Evolutionary conservation across 1,140 invertebrate genomes (phyloP).

Genomic region (Drosophila busckii): DNA sequence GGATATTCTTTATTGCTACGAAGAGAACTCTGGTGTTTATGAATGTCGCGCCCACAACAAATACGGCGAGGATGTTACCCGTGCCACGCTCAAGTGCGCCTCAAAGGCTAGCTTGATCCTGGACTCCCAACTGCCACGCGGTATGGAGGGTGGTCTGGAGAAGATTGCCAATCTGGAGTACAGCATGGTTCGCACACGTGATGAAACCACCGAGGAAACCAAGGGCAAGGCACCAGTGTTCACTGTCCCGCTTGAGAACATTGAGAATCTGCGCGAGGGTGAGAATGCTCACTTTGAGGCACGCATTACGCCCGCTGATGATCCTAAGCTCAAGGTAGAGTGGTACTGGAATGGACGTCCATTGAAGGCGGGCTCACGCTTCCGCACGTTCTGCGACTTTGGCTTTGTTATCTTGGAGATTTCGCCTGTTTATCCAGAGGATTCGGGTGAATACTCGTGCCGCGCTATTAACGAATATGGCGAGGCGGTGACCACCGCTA

Average conservation of each 20-base stretch:
- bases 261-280: slow-evolving; percentile 91
- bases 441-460: slow-evolving; percentile 95
- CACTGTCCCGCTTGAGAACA: slow-evolving; percentile 92
- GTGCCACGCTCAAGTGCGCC: slow-evolving; percentile 90
- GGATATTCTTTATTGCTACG: slow-evolving; percentile 97
- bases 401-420: slow-evolving; percentile 97
- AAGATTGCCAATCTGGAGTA: slow-evolving; percentile 96
- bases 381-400: slow-evolving; percentile 96
- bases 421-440: slow-evolving; percentile 95
- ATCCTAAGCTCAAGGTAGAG: slow-evolving; percentile 96
- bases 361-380: slow-evolving; percentile 91
- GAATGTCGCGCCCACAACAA: slow-evolving; percentile 95
- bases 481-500: slow-evolving; percentile 94
- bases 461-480: slow-evolving; percentile 93
- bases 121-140: slow-evolving; percentile 95
- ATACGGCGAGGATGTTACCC: slow-evolving; percentile 92
- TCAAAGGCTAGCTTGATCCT: slow-evolving; percentile 95
- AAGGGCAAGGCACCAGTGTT: slow-evolving; percentile 92
- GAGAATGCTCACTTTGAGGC: slow-evolving; percentile 98
- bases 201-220: slow-evolving; percentile 85
- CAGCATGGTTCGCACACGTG: slow-evolving; percentile 85
- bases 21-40: slow-evolving; percentile 96
- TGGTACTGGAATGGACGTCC: slow-evolving; percentile 97
- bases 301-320: slow-evolving; percentile 93
- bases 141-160: slow-evolving; percentile 95